Base-by-base conservation (phyloP, 2,888 invertebrate genomes). In the Apamea epomidion region DNA sequence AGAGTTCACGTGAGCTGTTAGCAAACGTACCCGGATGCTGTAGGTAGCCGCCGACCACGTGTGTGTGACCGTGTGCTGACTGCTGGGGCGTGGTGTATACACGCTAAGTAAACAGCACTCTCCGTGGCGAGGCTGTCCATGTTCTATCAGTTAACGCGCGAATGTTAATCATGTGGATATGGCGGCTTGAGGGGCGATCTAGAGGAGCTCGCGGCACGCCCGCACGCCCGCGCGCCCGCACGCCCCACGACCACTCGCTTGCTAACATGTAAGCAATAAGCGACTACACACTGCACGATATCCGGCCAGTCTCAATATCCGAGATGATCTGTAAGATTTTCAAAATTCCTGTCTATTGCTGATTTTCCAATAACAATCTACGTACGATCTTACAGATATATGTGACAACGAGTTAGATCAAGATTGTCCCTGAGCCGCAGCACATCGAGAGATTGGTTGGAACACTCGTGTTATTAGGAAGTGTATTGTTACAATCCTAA, bases 131-230 rank as follows among this genome's bases (percentile, higher is more conserved):
- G 60, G 29, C 48, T 6, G 42, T 32, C 60, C 60, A n/a, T 79
- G 82, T 42, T 42, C 62, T 42, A 21, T n/a, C 32, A 82, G 62
- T 79, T 79, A 79, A 45, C 79, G 82, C 42, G 42, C 42, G 21
- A 74, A 79, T 75, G 79, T 82, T 79, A 79, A 82, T 74, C 79
- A 79, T 21, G 21, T 32, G 21, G 25, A 21, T 37, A 58, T 42
- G 78, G 78, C 32, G 54, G 54, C 42, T 3, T 14, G 64, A 29
- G 42, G 18, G 14, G 51, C 54, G 42, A 45, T 25, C 48, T 78
- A 64, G 25, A 64, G 25, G 5, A 18, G 62, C 45, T 21, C 32
- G 32, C 18, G 18, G 25, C 54, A 16, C 25, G 32, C 37, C n/a
- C n/a, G 21, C 73, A 0, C 74, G 21, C 37, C 48, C 8, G 25